Base-by-base conservation (phyloP, 2,113 vertebrate genomes). In the Gymnogyps californianus region DNA sequence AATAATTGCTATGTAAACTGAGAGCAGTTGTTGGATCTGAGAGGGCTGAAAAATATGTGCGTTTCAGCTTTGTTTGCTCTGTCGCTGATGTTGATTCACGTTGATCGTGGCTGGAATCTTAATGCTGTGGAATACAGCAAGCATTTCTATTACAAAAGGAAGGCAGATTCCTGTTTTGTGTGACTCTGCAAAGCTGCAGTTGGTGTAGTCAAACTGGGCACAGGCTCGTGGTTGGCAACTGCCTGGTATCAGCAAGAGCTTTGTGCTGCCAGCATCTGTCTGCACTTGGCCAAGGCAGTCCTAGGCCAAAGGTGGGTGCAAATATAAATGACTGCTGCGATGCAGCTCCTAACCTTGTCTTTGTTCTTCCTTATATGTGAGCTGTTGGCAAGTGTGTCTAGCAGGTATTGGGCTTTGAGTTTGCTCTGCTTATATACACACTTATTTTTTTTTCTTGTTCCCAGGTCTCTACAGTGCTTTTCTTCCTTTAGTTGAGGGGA, bases 1-100 rank as follows among this genome's bases (percentile, higher is more conserved):
- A 95, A 69, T 96, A 95, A 97, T 89, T 89, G 89, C 94, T 86
- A 10, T 84, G 95, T 87, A 96, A 97, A 96, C 82, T 2, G 82
- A 95, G 92, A 91, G 71, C 49, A 17, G 87, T 71, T 82, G 67
- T 74, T 81, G 89, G 61, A 94, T 76, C 38, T 11, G 83, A 69
- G 86, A 87, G 62, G 85, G 58, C 70, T 90, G 91, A 65, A 55
- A 83, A 92, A n/a, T 6, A 2, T 1, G 34, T 13, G 25, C 74
- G 71, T 51, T 36, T 44, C 5, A 8, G 82, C 74, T 52, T 3
- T 67, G 32, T 55, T 54, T 52, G 65, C 52, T 64, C 40, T 18
- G 83, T 17, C 34, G 65, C 88, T 11, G 64, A 0, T 52, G 89
- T 58, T 17, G 72, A 29, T 79, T 80, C n/a, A 0, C 0, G 1